phyloP scores from a whole-genome alignment of 2,113 vertebrate genomes.

The Narcine bancroftii region DNA sequence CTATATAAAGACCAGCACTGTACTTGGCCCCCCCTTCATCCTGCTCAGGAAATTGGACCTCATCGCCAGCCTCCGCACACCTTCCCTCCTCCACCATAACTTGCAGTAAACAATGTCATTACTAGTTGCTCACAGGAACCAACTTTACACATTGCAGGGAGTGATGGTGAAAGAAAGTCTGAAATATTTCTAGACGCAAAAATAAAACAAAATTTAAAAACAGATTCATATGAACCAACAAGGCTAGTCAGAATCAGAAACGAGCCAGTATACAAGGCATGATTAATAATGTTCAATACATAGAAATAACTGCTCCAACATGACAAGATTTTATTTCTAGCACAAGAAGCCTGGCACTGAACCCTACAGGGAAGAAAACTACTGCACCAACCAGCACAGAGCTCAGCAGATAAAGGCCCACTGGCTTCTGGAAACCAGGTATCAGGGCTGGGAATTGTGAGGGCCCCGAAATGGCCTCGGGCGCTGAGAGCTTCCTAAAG shows the following conservation, averaged over 20 bases:
- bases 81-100: not conserved
- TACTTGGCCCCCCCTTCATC: not conserved
- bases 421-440: no score
- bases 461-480: no score
- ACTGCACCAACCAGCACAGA: no score
- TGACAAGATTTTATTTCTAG: no score
- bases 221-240: not conserved
- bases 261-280: no score
- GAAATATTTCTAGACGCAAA: not conserved
- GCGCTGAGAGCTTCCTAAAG: no score
- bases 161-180: not conserved
- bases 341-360: no score
- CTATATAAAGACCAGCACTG: constrained; percentile 11
- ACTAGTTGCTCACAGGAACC: not conserved
- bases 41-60: constrained; percentile 15
- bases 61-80: not conserved
- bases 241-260: not conserved
- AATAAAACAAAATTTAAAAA: not conserved
- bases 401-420: no score
- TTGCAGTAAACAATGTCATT: not conserved
- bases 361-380: no score
- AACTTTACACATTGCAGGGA: not conserved
- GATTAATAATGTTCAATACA: not conserved
- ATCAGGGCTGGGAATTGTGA: no score
- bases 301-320: no score